Conservation (phyloP, 2,797 vertebrate genomes). For the Malacoctenus gilli region DNA sequence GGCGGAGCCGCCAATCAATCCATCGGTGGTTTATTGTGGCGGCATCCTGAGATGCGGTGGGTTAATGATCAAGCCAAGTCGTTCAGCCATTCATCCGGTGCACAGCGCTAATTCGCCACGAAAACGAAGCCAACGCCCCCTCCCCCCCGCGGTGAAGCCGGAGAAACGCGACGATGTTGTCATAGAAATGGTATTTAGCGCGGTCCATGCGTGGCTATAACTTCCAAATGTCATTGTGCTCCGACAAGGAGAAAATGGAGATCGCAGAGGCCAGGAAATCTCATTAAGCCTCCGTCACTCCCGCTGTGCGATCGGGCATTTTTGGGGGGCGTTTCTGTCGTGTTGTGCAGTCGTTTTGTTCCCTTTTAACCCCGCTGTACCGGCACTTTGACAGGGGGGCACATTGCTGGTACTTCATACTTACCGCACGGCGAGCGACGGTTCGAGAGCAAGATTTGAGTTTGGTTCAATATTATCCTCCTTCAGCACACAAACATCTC, state of each 20-base stretch:
- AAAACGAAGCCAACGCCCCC: too few relatives aligned
- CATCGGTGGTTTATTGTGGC: slow-evolving; percentile 15
- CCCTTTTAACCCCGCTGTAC: slow-evolving; percentile 17
- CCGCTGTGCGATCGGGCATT: slow-evolving; percentile 7
- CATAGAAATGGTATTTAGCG: slow-evolving; percentile 20
- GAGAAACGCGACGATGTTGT: neutral
- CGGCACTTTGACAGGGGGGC: slow-evolving; percentile 15
- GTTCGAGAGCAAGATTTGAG: slow-evolving; percentile 17
- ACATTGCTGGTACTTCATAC: slow-evolving; percentile 4
- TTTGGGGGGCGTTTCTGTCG: neutral
- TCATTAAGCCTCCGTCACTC: slow-evolving; percentile 42
- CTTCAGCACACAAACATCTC: neutral
- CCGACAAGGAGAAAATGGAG: slow-evolving; percentile 24
- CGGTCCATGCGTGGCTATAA: neutral
- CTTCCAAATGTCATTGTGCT: slow-evolving; percentile 13
- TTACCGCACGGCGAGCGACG: neutral
- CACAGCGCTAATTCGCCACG: neutral
- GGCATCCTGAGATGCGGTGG: slow-evolving; percentile 27
- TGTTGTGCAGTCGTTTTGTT: slow-evolving; percentile 5
- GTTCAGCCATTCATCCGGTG: neutral
- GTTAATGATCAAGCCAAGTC: slow-evolving; percentile 33
- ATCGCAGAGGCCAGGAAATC: slow-evolving; percentile 30
- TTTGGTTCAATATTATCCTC: slow-evolving; percentile 12
- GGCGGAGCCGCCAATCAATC: slow-evolving; percentile 32
- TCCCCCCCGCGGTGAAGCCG: too few relatives aligned